These are phyloP conservation scores for Cheilinus undulatus DNA, from an alignment of 2,113 vertebrate species.

Conservation along the genomic window DNA sequence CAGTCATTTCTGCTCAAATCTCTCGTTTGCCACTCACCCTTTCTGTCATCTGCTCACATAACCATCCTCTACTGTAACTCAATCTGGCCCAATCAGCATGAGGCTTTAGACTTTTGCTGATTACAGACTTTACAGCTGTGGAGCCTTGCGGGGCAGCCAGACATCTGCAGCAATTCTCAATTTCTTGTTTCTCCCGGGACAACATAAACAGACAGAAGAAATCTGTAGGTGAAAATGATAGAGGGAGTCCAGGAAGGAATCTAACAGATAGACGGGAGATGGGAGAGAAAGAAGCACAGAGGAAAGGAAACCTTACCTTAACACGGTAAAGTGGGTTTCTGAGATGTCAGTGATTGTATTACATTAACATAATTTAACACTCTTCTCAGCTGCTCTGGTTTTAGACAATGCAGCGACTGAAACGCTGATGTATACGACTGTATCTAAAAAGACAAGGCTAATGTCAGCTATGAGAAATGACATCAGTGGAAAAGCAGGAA, in stretches of 20 bases:
- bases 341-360: neutral
- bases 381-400: constrained; percentile 5
- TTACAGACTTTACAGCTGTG: constrained; percentile 75
- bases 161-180: constrained; percentile 79
- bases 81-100: constrained; percentile 70
- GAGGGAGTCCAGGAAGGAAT: constrained; percentile 65
- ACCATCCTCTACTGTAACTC: constrained; percentile 56
- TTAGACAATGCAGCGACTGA: neutral
- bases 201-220: constrained; percentile 60
- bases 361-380: neutral
- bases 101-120: constrained; percentile 53
- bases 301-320: neutral
- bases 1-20: neutral
- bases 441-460: neutral
- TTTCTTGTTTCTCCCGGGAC: constrained; percentile 55
- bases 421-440: neutral
- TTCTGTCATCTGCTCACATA: constrained; percentile 47
- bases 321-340: neutral
- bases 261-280: constrained; percentile 48
- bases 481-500: too few species aligned
- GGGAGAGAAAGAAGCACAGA: constrained; percentile 9
- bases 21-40: constrained; percentile 27
- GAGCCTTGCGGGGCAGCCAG: constrained; percentile 51
- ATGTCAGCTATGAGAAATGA: constrained; percentile 3
- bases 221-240: constrained; percentile 67